Evolutionary conservation across 2,797 vertebrate species (phyloP).

Genomic region (Molossus alvarezi): DNA sequence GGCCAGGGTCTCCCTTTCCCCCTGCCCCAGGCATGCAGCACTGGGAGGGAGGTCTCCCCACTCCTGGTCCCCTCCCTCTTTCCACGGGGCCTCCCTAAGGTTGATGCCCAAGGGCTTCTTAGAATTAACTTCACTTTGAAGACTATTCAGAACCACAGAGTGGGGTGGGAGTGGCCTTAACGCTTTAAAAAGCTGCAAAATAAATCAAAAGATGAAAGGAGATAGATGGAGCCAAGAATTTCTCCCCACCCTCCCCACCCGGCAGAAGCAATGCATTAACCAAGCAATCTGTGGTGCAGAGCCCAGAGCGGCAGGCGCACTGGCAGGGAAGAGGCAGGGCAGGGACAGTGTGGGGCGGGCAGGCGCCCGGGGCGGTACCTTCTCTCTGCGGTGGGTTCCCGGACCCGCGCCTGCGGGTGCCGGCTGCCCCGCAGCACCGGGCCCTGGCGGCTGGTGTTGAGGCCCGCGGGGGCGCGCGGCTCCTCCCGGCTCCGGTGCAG

Average conservation of each 20-base stretch:
- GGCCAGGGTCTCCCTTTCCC: background rate
- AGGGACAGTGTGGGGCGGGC: fast-evolving
- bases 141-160: slow-evolving; percentile 47
- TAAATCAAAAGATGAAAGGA: slow-evolving; percentile 60
- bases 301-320: fast-evolving
- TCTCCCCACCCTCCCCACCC: background rate
- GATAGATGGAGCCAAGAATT: background rate
- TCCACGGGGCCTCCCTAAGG: background rate
- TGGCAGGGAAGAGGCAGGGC: fast-evolving
- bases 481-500: slow-evolving; percentile 88
- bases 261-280: background rate
- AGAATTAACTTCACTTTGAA: slow-evolving; percentile 59
- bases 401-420: slow-evolving; percentile 87
- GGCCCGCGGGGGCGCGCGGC: slow-evolving; percentile 32
- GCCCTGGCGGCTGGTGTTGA: slow-evolving; percentile 85
- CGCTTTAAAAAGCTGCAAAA: slow-evolving; percentile 34
- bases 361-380: slow-evolving; percentile 85
- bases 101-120: background rate
- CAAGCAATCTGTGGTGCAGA: no score
- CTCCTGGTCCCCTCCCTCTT: fast-evolving
- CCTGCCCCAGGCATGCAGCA: fast-evolving
- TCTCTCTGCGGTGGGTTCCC: slow-evolving; percentile 78
- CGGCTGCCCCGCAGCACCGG: slow-evolving; percentile 84
- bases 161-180: background rate
- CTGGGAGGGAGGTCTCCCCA: background rate